Evolutionary conservation across 1,140 invertebrate genomes (phyloP).

Genomic region (Drosophila leontia): DNA sequence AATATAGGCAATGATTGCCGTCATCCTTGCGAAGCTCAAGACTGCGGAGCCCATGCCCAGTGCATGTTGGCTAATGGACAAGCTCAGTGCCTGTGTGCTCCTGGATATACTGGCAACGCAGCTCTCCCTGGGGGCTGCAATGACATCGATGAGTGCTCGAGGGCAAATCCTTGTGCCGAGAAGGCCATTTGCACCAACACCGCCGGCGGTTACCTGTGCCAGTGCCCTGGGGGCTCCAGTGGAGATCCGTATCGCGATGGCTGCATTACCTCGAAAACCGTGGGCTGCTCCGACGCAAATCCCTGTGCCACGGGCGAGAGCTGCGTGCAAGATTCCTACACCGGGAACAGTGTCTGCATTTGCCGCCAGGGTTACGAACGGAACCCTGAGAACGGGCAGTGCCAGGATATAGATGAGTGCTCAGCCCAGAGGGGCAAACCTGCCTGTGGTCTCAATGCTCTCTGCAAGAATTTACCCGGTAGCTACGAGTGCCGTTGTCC

Average conservation of each 20-base stretch:
- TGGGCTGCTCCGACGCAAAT: constrained; percentile 89
- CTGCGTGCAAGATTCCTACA: constrained; percentile 91
- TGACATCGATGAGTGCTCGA: constrained; percentile 93
- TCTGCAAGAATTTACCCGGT: constrained; percentile 97
- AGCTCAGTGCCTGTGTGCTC: constrained; percentile 93
- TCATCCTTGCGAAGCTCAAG: constrained; percentile 95
- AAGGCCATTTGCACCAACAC: constrained; percentile 95
- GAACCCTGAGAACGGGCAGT: constrained; percentile 89
- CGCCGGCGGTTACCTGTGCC: constrained; percentile 93
- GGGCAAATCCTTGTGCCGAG: constrained; percentile 90
- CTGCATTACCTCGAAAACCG: constrained; percentile 88
- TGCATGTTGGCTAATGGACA: constrained; percentile 94
- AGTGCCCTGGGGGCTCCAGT: constrained; percentile 92
- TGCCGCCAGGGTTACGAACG: constrained; percentile 93
- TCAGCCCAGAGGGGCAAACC: constrained; percentile 89
- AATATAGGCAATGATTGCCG: constrained; percentile 96
- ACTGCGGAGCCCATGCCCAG: constrained; percentile 94
- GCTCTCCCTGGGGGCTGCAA: constrained; percentile 90
- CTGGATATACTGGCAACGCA: constrained; percentile 90
- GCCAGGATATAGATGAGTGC: constrained; percentile 96
- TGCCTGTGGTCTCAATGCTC: constrained; percentile 93
- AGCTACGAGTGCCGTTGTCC: constrained; percentile 97
- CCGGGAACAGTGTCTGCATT: constrained; percentile 92
- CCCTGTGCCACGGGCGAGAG: constrained; percentile 94
- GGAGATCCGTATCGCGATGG: constrained; percentile 90